A percentile compares a stretch with the other conserved stretches of the same genome.
Conservation (phyloP, 2,888 invertebrate genomes). For the Epinotia brunnichana region DNA sequence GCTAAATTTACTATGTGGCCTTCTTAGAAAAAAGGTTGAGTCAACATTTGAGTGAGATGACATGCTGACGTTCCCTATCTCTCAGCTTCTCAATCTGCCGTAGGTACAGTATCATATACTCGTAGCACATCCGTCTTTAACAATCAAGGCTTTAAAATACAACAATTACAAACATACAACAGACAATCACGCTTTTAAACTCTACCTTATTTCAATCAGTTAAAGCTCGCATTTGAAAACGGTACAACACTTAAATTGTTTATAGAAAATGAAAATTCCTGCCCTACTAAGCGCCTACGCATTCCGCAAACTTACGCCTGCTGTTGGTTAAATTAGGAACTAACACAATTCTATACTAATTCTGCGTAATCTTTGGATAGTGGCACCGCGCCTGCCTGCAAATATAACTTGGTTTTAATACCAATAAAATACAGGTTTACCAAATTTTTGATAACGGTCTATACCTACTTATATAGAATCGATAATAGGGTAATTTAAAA, state of each 20-base stretch:
- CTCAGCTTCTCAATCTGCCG: too few relatives aligned
- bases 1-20: too few relatives aligned
- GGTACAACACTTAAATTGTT: neutral
- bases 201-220: neutral
- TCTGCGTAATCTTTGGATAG: neutral
- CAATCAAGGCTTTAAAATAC: too few relatives aligned
- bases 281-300: conserved; percentile 5
- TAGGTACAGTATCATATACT: too few relatives aligned
- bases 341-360: neutral
- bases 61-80: too few relatives aligned
- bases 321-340: neutral
- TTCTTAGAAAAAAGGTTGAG: too few relatives aligned
- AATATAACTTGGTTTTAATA: neutral
- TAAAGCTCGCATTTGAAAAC: neutral
- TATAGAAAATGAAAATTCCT: conserved; percentile 1
- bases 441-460: neutral
- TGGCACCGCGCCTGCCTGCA: neutral
- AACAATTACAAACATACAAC: too few relatives aligned
- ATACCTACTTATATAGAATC: neutral
- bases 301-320: conserved; percentile 7
- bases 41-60: too few relatives aligned
- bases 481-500: conserved; percentile 6
- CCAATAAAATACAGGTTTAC: conserved; percentile 10
- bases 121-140: too few relatives aligned
- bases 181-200: neutral